These are phyloP conservation scores for Calameuta pallipes DNA, from an alignment of 2,888 invertebrate genomes.

Conservation along the genomic window DNA sequence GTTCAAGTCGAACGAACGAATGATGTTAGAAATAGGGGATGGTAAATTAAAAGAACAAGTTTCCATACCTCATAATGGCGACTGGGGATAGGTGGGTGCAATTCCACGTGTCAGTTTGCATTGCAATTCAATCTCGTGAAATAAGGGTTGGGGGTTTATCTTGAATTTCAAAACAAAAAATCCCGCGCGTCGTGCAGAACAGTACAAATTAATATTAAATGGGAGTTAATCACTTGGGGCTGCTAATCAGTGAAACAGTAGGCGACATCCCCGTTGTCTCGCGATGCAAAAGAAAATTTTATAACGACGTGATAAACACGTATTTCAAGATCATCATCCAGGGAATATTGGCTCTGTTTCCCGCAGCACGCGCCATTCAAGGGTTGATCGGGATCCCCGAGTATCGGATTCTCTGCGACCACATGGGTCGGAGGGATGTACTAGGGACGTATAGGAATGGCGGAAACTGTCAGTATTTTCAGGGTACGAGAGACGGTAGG, in stretches of 20 bases:
- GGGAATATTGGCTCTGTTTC: slow-evolving; percentile 32
- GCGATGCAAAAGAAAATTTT: not conserved
- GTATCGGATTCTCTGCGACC: slow-evolving; percentile 42
- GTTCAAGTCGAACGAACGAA: too few species aligned
- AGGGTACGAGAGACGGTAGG: not conserved
- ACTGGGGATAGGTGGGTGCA: not conserved
- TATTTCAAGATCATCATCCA: not conserved
- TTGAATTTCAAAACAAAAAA: not conserved
- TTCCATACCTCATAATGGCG: not conserved
- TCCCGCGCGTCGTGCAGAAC: not conserved
- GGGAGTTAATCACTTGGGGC: slow-evolving; percentile 21
- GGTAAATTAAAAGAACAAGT: not conserved
- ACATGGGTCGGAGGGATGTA: not conserved
- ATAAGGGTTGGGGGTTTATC: not conserved
- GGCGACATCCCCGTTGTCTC: not conserved
- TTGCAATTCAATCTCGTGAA: not conserved
- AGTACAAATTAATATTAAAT: not conserved
- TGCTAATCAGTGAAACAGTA: slow-evolving; percentile 21
- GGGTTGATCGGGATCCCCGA: slow-evolving; percentile 29
- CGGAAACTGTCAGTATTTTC: not conserved
- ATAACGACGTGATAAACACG: not conserved
- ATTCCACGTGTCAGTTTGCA: not conserved
- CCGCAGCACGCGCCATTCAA: not conserved
- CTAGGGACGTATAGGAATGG: not conserved
- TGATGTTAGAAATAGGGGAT: not conserved